Base-by-base conservation (phyloP, 2,888 invertebrate genomes). In the Taphrorychus bicolor region DNA sequence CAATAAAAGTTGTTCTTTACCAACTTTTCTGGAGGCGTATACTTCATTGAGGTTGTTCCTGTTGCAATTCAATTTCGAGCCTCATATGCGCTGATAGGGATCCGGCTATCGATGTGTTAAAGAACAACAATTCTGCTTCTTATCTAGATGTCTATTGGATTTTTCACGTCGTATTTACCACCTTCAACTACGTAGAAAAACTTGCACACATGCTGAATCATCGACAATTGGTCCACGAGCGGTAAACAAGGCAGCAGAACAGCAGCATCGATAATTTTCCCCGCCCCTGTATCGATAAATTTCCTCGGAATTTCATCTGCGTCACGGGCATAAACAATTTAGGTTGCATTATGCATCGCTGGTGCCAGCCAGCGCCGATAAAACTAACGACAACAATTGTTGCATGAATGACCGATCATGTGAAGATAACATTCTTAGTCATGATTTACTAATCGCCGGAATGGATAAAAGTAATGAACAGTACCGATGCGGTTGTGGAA, bases 381-480 rank as follows among this genome's bases (percentile, higher is more conserved):
- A 64, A 58, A 64, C 52, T 48, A 64, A 64, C 57, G 57, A 58
- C 40, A 64, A 64, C 42, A 49, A 51, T 57, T 64, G 63, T 45
- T 52, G 63, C 63, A 64, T 58, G 63, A 64, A 64, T 64, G 63
- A 58, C 63, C 58, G 63, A 64, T 64, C 63, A 63, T 63, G 63
- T 63, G 58, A 51, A 64, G 63, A 64, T 64, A 64, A 51, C 51
- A 52, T 64, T 48, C 63, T 64, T 64, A 64, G 63, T 64, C 63
- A 64, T 64, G 63, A 64, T 64, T 64, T 51, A 24, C 24, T 49
- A 49, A 32, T 59, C 59, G 59, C 40, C 17, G n/a, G 11, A 21
- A 52, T 52, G 40, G 22, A 60, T 40, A 52, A 41, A 52, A 59
- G 24, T 32, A 32, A n/a, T 24, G 51, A 59, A 24, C 49, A 51